A percentile compares a stretch with the other conserved stretches of the same genome.
Conservation (phyloP, 2,888 invertebrate species). For the Sarcophaga subvicina region DNA sequence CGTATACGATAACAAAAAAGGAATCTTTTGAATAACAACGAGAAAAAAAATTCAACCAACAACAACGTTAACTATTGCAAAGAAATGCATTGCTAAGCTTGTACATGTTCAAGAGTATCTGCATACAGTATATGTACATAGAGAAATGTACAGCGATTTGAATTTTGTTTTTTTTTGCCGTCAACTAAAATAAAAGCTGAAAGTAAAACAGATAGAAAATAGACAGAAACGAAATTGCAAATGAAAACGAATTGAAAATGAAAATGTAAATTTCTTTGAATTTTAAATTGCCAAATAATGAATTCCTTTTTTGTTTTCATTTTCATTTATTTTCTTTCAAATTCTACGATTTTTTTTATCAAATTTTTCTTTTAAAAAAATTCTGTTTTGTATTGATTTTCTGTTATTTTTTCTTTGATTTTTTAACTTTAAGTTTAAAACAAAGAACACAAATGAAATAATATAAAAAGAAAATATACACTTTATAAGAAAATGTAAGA, state of each 20-base stretch:
- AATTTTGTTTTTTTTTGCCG: not conserved
- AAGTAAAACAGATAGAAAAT: not conserved
- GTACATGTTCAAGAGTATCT: not conserved
- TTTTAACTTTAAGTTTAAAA: conserved; percentile 27
- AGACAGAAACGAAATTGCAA: not conserved
- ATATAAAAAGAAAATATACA: too few relatives aligned
- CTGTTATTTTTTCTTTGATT: conserved; percentile 1
- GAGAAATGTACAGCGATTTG: conserved; percentile 10
- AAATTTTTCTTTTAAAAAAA: not conserved
- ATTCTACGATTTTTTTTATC: not conserved
- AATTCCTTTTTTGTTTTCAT: conserved; percentile 2
- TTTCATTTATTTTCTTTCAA: not conserved
- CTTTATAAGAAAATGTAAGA: not conserved
- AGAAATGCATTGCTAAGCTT: not conserved
- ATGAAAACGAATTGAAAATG: not conserved
- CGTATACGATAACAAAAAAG: not conserved
- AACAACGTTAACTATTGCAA: not conserved
- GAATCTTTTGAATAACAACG: not conserved
- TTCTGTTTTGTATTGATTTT: not conserved
- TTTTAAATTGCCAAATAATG: conserved; percentile 55
- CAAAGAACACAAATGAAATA: conserved; percentile 21
- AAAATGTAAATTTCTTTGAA: conserved; percentile 28
- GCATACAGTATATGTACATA: not conserved
- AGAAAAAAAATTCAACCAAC: not conserved
- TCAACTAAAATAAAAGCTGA: not conserved